Percentiles rank a stretch among this genome's conserved stretches.
Evolutionary conservation across 2,888 invertebrate genomes (phyloP).

Genomic region (Adineta ricciae): DNA sequence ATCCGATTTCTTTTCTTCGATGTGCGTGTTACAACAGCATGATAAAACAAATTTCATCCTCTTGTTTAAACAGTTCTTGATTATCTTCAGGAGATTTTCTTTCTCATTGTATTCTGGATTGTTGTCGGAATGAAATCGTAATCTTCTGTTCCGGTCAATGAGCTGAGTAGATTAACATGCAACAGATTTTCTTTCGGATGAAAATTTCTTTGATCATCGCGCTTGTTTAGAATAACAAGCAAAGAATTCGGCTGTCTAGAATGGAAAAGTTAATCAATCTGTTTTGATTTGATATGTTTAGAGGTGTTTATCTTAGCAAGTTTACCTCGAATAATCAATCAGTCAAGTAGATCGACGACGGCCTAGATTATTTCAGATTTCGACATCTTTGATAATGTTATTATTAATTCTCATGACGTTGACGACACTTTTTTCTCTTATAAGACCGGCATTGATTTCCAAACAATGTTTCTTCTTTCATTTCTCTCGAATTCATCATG

Average conservation of each 20-base stretch:
- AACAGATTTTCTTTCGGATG: too few relatives aligned
- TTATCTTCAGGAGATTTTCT: not conserved
- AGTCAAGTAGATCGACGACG: not conserved
- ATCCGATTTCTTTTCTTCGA: not conserved
- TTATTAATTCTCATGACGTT: not conserved
- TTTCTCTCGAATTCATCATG: not conserved
- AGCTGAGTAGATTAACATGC: not conserved
- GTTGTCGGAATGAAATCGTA: not conserved
- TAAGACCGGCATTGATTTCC: not conserved
- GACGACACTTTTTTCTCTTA: not conserved
- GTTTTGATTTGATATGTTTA: not conserved
- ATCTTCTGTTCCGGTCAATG: not conserved
- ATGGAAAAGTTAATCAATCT: not conserved
- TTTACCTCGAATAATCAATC: not conserved
- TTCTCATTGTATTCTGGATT: too few relatives aligned
- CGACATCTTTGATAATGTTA: not conserved
- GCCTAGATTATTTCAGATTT: not conserved
- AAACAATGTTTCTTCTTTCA: not conserved
- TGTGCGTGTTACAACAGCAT: not conserved
- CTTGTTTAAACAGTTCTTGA: not conserved
- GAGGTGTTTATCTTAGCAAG: not conserved
- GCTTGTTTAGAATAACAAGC: not conserved
- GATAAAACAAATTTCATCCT: not conserved
- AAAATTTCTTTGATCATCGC: not conserved
- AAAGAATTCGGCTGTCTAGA: not conserved